Base-by-base conservation (phyloP, 2,888 invertebrate species). In the Eupithecia dodoneata region DNA sequence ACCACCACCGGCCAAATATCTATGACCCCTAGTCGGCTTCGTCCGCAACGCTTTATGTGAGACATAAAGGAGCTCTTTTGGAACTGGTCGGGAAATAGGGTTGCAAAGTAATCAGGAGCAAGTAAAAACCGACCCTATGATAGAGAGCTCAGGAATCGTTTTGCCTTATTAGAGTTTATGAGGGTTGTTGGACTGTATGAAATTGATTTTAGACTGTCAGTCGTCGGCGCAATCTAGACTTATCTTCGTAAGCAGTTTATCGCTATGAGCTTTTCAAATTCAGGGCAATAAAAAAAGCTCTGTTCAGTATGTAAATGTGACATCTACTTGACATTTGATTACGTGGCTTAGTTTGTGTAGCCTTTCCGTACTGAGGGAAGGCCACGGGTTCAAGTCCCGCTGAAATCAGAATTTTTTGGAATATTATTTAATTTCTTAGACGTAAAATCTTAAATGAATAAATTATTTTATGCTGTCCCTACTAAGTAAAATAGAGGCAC, bases 151-250 rank as follows among this genome's bases (percentile, higher is more conserved):
- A 86, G 69, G 71, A 80, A 12, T 49, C 74, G 42, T 77, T 82
- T 85, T 87, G 69, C 42, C 47, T 71, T 47, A 4, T 71, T 47
- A 4, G 1, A 52, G 74, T 67, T 74, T 83, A 78, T 84, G 82
- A 79, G 76, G 85, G 85, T 82, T 85, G 83, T 84, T 84, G 83
- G 85, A 84, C 84, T 87, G 69, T 80, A 80, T n/a, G 83, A 86
- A 89, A 88, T 88, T 88, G 87, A 89, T 89, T 88, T 88, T 81
- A 85, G 81, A 69, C 45, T 69, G 69, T 77, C 72, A 73, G 76
- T 76, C 73, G 81, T 81, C 82, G 82, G 81, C 83, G 81, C 83
- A 85, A 79, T 86, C 86, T 87, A 85, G 84, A 83, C 78, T 80
- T 76, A 79, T 74, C 73, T 78, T 75, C 59, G 71, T 74, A 59